Evolutionary conservation across 53 echinoderm and acorn worm genomes (phyloP).

Genomic region (Glandiceps talaboti): DNA sequence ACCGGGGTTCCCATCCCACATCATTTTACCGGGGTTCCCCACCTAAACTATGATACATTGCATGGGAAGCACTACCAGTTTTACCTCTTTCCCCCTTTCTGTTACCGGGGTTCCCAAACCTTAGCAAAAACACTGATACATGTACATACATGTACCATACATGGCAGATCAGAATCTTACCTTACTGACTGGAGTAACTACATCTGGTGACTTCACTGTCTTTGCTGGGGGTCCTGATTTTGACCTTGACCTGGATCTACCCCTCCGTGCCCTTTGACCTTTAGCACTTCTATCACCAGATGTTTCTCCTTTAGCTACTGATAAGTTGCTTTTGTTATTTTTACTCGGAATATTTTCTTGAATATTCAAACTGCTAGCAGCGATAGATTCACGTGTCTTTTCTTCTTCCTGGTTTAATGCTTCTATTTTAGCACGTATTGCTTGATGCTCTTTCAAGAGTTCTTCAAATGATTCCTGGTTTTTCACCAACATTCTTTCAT

Average conservation of each 20-base stretch:
- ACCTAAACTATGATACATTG: too few species aligned
- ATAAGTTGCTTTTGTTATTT: neutral
- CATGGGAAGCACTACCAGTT: too few species aligned
- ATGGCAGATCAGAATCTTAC: too few species aligned
- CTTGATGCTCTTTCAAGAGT: slow-evolving; percentile 47
- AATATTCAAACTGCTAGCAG: neutral
- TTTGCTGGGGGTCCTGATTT: slow-evolving; percentile 2
- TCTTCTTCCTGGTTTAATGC: slow-evolving; percentile 38
- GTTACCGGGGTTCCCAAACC: too few species aligned
- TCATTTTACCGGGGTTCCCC: too few species aligned
- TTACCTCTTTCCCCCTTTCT: too few species aligned
- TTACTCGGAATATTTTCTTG: neutral
- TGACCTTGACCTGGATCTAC: slow-evolving; percentile 14
- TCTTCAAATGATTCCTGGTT: slow-evolving; percentile 48
- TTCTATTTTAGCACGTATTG: slow-evolving; percentile 23
- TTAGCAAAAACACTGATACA: too few species aligned
- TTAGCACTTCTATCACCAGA: neutral
- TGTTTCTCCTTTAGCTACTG: neutral
- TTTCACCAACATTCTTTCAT: slow-evolving; percentile 25
- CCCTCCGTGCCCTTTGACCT: slow-evolving; percentile 13
- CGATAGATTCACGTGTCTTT: neutral
- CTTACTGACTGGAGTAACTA: too few species aligned
- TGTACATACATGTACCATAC: too few species aligned
- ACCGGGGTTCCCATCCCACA: too few species aligned
- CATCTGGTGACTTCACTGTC: slow-evolving; percentile 2